Percentiles rank a stretch among this genome's conserved stretches.
phyloP scores from a whole-genome alignment of 2,113 vertebrate species.

The Triplophysa siluroides region DNA sequence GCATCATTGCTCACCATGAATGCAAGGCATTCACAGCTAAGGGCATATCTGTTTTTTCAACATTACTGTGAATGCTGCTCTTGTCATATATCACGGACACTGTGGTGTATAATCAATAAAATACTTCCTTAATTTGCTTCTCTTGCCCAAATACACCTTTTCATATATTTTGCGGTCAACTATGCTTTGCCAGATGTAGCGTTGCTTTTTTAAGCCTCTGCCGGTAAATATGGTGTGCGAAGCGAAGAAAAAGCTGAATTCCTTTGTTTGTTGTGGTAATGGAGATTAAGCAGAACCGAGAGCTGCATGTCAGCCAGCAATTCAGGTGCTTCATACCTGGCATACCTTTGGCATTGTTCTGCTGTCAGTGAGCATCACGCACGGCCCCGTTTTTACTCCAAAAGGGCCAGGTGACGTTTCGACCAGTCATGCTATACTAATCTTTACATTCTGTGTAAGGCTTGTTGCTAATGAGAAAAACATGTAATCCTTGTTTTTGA shows the following conservation, averaged over 20 bases:
- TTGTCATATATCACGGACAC: not conserved
- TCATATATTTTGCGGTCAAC: not conserved
- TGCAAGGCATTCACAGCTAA: conserved; percentile 61
- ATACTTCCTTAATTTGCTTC: conserved; percentile 1
- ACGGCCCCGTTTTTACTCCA: conserved; percentile 45
- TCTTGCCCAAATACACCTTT: conserved; percentile 29
- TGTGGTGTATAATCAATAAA: not conserved
- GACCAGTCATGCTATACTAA: conserved; percentile 55
- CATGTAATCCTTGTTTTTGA: no score
- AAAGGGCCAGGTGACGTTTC: conserved; percentile 58
- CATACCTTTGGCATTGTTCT: conserved; percentile 70
- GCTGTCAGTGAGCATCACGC: conserved; percentile 59
- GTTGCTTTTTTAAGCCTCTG: conserved; percentile 26
- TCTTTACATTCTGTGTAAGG: not conserved
- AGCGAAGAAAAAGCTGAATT: conserved; percentile 68
- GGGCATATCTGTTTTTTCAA: conserved; percentile 54
- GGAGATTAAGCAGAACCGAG: conserved; percentile 69
- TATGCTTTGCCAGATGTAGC: not conserved
- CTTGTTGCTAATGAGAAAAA: not conserved
- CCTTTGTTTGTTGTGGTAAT: conserved; percentile 62
- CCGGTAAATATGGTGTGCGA: not conserved
- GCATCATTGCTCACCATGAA: conserved; percentile 57
- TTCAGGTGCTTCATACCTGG: conserved; percentile 74
- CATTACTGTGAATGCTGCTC: conserved; percentile 50
- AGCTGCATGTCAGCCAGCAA: conserved; percentile 67